These are phyloP conservation scores for Thaumetopoea pityocampa DNA, from an alignment of 1,140 invertebrate species.

Conservation along the genomic window DNA sequence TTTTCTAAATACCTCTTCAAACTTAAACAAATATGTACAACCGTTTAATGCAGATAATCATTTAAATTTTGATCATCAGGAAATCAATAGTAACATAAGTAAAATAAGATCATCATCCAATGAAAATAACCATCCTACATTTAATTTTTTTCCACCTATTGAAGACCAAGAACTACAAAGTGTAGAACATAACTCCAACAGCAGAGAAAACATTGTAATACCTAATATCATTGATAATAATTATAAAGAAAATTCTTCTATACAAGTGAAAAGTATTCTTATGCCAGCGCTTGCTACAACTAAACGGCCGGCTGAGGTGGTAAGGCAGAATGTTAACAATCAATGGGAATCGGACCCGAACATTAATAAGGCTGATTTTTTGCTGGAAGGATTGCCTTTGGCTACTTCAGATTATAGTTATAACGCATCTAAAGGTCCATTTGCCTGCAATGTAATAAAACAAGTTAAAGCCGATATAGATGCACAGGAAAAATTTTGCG, in stretches of 20 bases:
- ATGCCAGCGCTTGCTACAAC: constrained; percentile 5
- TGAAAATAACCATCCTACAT: constrained; percentile 25
- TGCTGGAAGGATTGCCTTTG: constrained; percentile 29
- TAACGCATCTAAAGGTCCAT: constrained; percentile 22
- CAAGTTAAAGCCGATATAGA: constrained; percentile 43
- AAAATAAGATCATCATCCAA: constrained; percentile 18
- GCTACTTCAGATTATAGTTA: constrained; percentile 24
- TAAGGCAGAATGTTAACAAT: constrained; percentile 8
- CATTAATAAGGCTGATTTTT: constrained; percentile 38
- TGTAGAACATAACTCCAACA: constrained; percentile 15
- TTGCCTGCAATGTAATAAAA: constrained; percentile 30
- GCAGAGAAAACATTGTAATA: constrained; percentile 26
- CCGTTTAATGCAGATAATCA: constrained; percentile 9
- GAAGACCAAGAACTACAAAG: constrained; percentile 25
- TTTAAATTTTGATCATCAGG: no score
- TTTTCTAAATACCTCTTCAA: no score
- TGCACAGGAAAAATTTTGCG: constrained; percentile 37
- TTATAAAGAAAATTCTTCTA: constrained; percentile 19
- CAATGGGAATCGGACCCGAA: constrained; percentile 18
- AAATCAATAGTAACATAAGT: neutral
- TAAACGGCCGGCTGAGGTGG: neutral
- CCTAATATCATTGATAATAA: constrained; percentile 9
- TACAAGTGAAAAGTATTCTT: constrained; percentile 29
- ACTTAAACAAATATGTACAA: constrained; percentile 12
- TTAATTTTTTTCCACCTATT: constrained; percentile 37